A percentile compares a stretch with the other conserved stretches of the same genome.
These are phyloP conservation scores for Peromyscus aztecus DNA, from an alignment of 2,797 vertebrate species.

Conservation along the genomic window DNA sequence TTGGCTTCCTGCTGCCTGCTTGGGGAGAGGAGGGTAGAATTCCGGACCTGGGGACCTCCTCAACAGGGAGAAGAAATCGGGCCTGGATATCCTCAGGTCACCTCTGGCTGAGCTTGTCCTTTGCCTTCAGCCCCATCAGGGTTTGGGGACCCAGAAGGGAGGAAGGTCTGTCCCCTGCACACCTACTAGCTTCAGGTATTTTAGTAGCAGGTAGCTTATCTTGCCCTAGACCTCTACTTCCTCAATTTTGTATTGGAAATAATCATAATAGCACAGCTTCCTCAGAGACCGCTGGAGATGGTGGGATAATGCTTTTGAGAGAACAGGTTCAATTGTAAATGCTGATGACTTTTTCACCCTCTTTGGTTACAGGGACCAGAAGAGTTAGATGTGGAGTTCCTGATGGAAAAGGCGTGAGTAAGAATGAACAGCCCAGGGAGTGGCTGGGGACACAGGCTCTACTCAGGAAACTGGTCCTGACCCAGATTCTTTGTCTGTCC, in stretches of 20 bases:
- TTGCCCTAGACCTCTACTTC: background rate
- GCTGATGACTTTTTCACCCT: background rate
- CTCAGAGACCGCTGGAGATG: background rate
- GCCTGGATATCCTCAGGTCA: background rate
- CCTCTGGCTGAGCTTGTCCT: background rate
- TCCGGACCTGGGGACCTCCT: background rate
- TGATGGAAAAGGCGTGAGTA: conserved; percentile 89
- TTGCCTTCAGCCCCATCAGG: background rate
- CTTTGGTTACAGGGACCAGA: conserved; percentile 84
- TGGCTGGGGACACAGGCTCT: background rate
- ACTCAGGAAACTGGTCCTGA: background rate
- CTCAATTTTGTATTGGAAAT: conserved; percentile 2
- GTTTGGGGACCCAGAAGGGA: background rate
- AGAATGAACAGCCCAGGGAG: background rate
- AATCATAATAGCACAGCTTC: background rate
- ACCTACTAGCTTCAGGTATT: background rate
- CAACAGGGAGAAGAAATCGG: background rate
- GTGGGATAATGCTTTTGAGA: background rate
- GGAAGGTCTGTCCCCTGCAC: background rate
- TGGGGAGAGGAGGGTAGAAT: background rate
- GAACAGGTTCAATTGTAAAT: background rate
- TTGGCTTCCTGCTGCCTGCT: background rate
- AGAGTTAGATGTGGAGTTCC: conserved; percentile 90
- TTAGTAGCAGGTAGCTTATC: background rate
- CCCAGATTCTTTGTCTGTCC: background rate